Base-by-base conservation (phyloP, 2,888 invertebrate species). In the Lysandra coridon region DNA sequence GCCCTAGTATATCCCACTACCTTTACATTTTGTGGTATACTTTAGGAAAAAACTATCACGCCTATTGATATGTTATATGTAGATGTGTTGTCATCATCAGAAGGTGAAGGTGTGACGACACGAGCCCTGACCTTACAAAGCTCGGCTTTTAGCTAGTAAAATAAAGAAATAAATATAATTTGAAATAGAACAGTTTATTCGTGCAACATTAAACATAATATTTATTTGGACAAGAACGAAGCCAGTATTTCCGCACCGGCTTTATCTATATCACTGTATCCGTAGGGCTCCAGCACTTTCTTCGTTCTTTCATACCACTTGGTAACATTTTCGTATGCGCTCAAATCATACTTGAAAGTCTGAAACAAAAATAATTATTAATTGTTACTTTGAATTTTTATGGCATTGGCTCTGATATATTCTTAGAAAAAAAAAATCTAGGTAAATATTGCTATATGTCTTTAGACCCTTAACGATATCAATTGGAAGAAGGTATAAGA, bases 241-340 rank as follows among this genome's bases (percentile, higher is more conserved):
- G 95, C 95, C 78, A 97, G 84, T 1, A 95, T 91, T 57, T 95
- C 88, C 23, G 96, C 96, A 10, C 96, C 96, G 14, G 89, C 90
- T 82, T 92, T 94, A 83, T 96, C 96, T 49, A 96, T 94, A 82
- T 96, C 97, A 78, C 96, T 95, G 85, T 97, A 97, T 0, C 96
- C 97, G 82, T 95, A 96, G 1, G 96, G 95, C 74, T 95, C 95
- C 86, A 97, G 88, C 30, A 94, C 95, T 30, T 95, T 95, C 89
- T 96, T 97, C 83, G 96, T 96, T 81, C 96, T 94, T 78, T 96
- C 95, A 82, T 96, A 96, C 97, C 97, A 97, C 30, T 95, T 94
- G 3, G 88, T 87, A 4, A 96, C 87, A 81, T 96, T 95, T 64
- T 95, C 94, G 84, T 95, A 95, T 76, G 94, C 90, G 37, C 92